Evolutionary conservation across 2,888 invertebrate genomes (phyloP).

Genomic region (Monochamus alternatus): DNA sequence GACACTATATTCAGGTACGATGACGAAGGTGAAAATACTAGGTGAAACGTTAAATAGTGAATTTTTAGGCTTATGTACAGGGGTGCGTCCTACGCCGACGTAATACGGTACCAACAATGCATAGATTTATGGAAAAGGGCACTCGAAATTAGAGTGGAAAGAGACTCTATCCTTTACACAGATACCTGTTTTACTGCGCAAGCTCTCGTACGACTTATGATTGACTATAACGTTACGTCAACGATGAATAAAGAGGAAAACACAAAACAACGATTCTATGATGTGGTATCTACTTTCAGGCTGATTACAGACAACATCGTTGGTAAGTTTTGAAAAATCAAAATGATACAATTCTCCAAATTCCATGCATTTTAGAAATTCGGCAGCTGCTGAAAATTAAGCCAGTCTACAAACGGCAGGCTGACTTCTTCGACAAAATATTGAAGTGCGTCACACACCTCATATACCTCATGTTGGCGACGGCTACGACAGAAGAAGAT

Average conservation of each 20-base stretch:
- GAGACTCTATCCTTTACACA: constrained; percentile 83
- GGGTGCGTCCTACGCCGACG: constrained; percentile 83
- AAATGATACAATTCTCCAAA: too few relatives aligned
- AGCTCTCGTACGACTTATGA: constrained; percentile 88
- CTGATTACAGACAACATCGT: constrained; percentile 79
- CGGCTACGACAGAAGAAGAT: constrained; percentile 73
- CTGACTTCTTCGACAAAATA: constrained; percentile 86
- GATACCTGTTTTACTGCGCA: constrained; percentile 92
- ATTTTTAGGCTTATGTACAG: constrained; percentile 70
- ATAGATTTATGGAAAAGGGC: constrained; percentile 91
- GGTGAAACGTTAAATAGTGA: not conserved
- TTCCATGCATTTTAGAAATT: constrained; percentile 69
- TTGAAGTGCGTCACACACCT: constrained; percentile 87
- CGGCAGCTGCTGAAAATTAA: constrained; percentile 73
- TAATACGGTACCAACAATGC: constrained; percentile 85
- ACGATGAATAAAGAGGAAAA: constrained; percentile 72
- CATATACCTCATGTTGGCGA: constrained; percentile 80
- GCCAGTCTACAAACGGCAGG: constrained; percentile 84
- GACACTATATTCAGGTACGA: constrained; percentile 82
- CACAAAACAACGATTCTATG: constrained; percentile 77
- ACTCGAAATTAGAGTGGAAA: constrained; percentile 84
- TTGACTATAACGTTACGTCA: constrained; percentile 79
- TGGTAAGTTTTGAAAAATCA: constrained; percentile 56
- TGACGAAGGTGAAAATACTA: not conserved
- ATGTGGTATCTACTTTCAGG: constrained; percentile 81